phyloP scores from a whole-genome alignment of 2,888 invertebrate species.

The Ormyrus pomaceus region DNA sequence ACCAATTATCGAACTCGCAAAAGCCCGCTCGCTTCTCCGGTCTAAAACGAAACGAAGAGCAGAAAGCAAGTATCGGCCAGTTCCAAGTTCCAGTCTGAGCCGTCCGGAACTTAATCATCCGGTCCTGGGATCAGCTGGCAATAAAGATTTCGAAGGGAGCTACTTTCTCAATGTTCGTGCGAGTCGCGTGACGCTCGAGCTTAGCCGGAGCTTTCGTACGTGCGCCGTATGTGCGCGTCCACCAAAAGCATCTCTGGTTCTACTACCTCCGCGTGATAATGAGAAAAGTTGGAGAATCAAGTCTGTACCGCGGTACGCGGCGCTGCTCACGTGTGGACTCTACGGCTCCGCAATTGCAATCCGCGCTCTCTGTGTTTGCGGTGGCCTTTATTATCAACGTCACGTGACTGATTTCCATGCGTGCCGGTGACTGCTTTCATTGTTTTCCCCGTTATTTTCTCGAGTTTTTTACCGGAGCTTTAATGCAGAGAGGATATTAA shows the following conservation, averaged over 20 bases:
- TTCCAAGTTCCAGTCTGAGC: no score
- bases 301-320: no score
- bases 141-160: no score
- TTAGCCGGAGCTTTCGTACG: not conserved
- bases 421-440: no score
- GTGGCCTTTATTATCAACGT: not conserved
- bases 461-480: no score
- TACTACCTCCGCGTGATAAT: slow-evolving; percentile 6
- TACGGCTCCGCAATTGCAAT: no score
- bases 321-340: no score
- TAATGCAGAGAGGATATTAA: no score
- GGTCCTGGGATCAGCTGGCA: not conserved
- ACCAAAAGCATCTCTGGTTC: slow-evolving; percentile 2
- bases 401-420: not conserved
- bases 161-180: slow-evolving; percentile 4
- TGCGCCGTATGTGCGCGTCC: not conserved
- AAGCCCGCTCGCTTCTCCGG: not conserved
- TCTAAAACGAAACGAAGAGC: not conserved
- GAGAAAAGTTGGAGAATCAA: slow-evolving; percentile 21
- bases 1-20: not conserved
- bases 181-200: slow-evolving; percentile 7
- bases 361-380: not conserved
- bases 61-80: no score
- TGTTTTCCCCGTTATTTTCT: no score
- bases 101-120: slow-evolving; percentile 14